Evolutionary conservation across 2,888 invertebrate species (phyloP).

Genomic region (Drosophila suboccidentalis): DNA sequence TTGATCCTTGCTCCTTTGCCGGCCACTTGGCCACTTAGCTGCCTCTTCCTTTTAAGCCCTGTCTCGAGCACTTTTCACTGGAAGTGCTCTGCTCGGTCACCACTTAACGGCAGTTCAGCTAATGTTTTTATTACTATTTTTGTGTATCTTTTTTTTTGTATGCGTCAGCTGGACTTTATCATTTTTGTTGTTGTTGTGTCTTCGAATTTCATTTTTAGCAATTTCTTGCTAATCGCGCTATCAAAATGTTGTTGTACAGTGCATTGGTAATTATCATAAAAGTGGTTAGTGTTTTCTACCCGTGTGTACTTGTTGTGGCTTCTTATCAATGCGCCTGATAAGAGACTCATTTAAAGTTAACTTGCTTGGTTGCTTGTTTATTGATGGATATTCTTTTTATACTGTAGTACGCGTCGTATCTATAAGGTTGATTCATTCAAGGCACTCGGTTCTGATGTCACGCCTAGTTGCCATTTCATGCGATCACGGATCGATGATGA

Average conservation of each 20-base stretch:
- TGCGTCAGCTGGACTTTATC: conserved; percentile 38
- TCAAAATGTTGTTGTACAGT: conserved; percentile 40
- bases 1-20: conserved; percentile 47
- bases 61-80: conserved; percentile 52
- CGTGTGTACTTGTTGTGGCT: background rate
- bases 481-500: conserved; percentile 3
- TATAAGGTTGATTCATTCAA: conserved; percentile 32
- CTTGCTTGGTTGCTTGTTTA: conserved; percentile 11
- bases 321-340: conserved; percentile 50
- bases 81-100: conserved; percentile 57
- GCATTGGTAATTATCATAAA: conserved; percentile 44
- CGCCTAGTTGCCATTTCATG: conserved; percentile 7
- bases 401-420: conserved; percentile 3
- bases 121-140: conserved; percentile 18
- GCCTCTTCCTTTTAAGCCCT: conserved; percentile 25
- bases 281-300: background rate
- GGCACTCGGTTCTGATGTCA: conserved; percentile 20
- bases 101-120: conserved; percentile 43
- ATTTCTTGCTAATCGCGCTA: conserved; percentile 44
- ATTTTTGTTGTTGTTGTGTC: background rate
- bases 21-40: conserved; percentile 55
- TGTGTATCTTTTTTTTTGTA: background rate
- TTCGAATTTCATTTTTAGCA: conserved; percentile 31
- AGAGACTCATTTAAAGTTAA: conserved; percentile 18
- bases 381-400: conserved; percentile 22